These are phyloP conservation scores for Cheilosia impressa DNA, from an alignment of 2,888 invertebrate genomes.

Conservation along the genomic window DNA sequence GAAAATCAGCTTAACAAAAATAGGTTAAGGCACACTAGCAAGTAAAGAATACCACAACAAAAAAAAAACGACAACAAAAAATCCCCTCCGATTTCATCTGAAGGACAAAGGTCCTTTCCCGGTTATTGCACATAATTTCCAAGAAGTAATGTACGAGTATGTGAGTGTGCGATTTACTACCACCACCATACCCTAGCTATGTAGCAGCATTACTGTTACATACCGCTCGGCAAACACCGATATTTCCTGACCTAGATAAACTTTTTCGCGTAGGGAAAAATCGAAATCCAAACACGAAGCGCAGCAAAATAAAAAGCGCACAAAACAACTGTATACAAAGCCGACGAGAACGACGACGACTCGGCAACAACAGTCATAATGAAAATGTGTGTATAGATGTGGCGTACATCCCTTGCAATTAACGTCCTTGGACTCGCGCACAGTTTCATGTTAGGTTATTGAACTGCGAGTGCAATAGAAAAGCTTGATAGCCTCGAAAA, in stretches of 20 bases:
- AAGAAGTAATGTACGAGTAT: slow-evolving; percentile 9
- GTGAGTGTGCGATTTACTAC: slow-evolving; percentile 16
- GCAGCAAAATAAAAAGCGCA: slow-evolving; percentile 45
- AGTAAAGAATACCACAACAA: slow-evolving; percentile 11
- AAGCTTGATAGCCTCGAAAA: slow-evolving; percentile 73
- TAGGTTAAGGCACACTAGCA: slow-evolving; percentile 42
- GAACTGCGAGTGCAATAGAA: slow-evolving; percentile 77
- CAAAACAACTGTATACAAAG: slow-evolving; percentile 50
- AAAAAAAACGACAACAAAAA: neutral
- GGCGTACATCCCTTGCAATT: slow-evolving; percentile 62
- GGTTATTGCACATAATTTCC: slow-evolving; percentile 58
- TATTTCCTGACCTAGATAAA: slow-evolving; percentile 73
- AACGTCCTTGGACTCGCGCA: slow-evolving; percentile 79
- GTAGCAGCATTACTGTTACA: slow-evolving; percentile 5
- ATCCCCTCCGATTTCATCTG: slow-evolving; percentile 49
- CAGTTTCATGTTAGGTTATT: slow-evolving; percentile 77
- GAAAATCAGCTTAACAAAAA: slow-evolving; percentile 22
- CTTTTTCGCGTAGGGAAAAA: slow-evolving; percentile 65
- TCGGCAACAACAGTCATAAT: slow-evolving; percentile 19
- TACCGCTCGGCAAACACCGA: slow-evolving; percentile 36
- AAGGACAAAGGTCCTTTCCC: slow-evolving; percentile 71
- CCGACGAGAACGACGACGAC: slow-evolving; percentile 23
- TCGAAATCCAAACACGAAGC: slow-evolving; percentile 63
- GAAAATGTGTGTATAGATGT: slow-evolving; percentile 17
- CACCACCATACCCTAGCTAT: slow-evolving; percentile 4